phyloP scores from a whole-genome alignment of 2,797 vertebrate species.

The Poecilia velifera region DNA sequence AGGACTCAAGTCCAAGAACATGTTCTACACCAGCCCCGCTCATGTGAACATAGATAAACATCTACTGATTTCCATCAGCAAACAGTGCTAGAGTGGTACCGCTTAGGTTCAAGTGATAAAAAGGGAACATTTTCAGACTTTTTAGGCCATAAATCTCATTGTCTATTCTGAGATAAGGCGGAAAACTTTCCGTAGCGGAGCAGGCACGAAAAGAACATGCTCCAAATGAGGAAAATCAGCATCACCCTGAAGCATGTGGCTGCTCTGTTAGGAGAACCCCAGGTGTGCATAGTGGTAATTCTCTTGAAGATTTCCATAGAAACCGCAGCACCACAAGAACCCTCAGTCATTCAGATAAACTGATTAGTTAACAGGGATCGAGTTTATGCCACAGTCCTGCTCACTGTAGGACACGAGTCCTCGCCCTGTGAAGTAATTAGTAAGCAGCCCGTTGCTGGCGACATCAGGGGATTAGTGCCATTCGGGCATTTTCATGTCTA shows the following conservation, averaged over 20 bases:
- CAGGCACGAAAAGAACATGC: background rate
- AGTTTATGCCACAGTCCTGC: constrained; percentile 21
- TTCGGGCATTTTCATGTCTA: constrained; percentile 24
- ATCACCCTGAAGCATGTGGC: constrained; percentile 7
- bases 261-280: constrained; percentile 23
- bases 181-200: constrained; percentile 19
- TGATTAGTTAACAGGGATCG: constrained; percentile 22
- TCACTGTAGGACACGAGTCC: constrained; percentile 22
- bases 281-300: constrained; percentile 16
- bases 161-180: background rate
- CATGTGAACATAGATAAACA: constrained; percentile 6
- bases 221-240: constrained; percentile 14
- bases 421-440: constrained; percentile 34
- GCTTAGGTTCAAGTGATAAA: constrained; percentile 24
- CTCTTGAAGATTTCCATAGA: constrained; percentile 49
- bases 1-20: constrained; percentile 40
- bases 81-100: background rate
- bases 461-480: constrained; percentile 33
- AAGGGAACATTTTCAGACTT: constrained; percentile 1
- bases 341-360: constrained; percentile 20
- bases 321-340: constrained; percentile 31
- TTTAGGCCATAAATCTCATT: background rate
- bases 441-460: constrained; percentile 22
- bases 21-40: background rate
- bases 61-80: constrained; percentile 19